These are phyloP conservation scores for Oncopodura yosiiana DNA, from an alignment of 1,140 invertebrate genomes.

Conservation along the genomic window DNA sequence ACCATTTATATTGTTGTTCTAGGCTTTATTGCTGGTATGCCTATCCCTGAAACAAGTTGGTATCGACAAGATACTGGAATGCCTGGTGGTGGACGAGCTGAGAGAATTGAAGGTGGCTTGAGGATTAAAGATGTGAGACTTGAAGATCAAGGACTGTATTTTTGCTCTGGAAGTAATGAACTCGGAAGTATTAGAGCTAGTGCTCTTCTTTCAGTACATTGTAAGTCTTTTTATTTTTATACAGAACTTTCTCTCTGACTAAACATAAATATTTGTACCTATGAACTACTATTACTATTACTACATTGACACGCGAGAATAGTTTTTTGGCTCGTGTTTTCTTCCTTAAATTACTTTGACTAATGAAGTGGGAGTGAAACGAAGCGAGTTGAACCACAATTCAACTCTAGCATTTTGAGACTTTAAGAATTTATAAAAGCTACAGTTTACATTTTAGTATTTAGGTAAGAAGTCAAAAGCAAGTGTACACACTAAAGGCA, in stretches of 20 bases:
- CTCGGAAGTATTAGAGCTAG: conserved; percentile 64
- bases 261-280: no score
- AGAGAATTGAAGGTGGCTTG: conserved; percentile 63
- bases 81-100: conserved; percentile 56
- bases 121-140: conserved; percentile 61
- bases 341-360: no score
- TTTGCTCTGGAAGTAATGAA: conserved; percentile 67
- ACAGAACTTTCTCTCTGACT: background rate
- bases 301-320: background rate
- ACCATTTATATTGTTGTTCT: background rate
- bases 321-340: background rate
- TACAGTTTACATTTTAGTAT: background rate
- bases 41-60: conserved; percentile 80
- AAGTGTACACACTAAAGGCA: background rate
- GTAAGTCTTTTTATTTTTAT: conserved; percentile 47
- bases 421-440: background rate
- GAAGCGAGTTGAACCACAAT: conserved; percentile 1
- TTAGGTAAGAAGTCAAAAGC: background rate
- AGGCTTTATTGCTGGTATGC: conserved; percentile 38
- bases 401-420: no score
- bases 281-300: no score
- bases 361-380: background rate
- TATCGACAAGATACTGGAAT: conserved; percentile 76
- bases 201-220: conserved; percentile 62
- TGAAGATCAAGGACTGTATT: conserved; percentile 68